Conservation (phyloP, 1,140 invertebrate genomes). For the Cydia splendana region DNA sequence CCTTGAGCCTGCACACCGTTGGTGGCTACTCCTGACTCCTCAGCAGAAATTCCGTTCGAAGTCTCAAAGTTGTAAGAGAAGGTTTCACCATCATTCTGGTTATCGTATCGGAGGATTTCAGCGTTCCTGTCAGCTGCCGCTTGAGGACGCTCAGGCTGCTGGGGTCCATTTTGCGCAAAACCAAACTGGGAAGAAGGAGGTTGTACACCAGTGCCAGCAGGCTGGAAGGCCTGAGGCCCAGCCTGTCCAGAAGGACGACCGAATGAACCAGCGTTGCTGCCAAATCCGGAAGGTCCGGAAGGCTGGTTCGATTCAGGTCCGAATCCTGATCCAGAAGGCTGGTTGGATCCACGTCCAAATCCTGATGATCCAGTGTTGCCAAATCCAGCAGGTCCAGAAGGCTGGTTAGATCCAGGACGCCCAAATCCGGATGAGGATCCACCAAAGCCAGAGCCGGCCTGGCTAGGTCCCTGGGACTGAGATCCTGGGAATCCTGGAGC, state of each 20-base stretch:
- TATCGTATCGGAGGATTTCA: conserved; percentile 63
- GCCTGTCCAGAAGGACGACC: conserved; percentile 5
- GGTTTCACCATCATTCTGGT: conserved; percentile 65
- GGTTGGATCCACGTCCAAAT: background rate
- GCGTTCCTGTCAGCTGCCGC: conserved; percentile 61
- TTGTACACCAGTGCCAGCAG: conserved; percentile 35
- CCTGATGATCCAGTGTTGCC: conserved; percentile 5
- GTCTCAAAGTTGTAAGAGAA: conserved; percentile 71
- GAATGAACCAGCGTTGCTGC: background rate
- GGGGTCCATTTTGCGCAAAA: conserved; percentile 33
- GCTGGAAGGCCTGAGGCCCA: conserved; percentile 27
- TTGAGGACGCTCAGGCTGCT: conserved; percentile 62
- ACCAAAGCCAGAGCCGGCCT: conserved; percentile 11
- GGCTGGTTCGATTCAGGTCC: background rate
- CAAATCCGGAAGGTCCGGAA: background rate
- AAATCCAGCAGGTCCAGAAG: conserved; percentile 26
- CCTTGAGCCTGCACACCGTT: conserved; percentile 71
- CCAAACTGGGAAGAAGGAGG: conserved; percentile 26
- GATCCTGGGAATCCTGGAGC: conserved; percentile 19
- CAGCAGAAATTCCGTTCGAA: conserved; percentile 72
- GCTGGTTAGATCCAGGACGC: conserved; percentile 36
- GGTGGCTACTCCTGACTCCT: conserved; percentile 67
- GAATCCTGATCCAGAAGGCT: background rate
- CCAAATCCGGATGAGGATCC: conserved; percentile 30
- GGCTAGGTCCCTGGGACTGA: conserved; percentile 29